A percentile compares a stretch with the other conserved stretches of the same genome.
These are phyloP conservation scores for Coregonus ussuriensis DNA, from an alignment of 2,797 vertebrate species.

Conservation along the genomic window DNA sequence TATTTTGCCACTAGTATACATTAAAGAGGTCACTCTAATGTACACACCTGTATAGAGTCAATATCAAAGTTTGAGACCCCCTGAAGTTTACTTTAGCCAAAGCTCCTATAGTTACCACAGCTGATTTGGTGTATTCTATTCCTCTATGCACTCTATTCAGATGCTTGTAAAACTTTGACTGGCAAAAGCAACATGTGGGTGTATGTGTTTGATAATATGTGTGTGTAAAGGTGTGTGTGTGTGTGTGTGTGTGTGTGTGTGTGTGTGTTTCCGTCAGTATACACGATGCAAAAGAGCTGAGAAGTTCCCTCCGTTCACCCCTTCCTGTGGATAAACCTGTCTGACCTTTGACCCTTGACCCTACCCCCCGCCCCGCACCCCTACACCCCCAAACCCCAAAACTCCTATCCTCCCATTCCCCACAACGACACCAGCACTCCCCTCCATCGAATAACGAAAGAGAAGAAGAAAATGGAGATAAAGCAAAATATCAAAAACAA, in stretches of 20 bases:
- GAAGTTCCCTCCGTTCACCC: constrained; percentile 16
- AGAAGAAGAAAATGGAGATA: background rate
- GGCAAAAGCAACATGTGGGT: background rate
- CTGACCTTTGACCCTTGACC: background rate
- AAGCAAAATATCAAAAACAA: background rate
- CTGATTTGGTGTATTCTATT: background rate
- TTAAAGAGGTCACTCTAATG: constrained; percentile 47
- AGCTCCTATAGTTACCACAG: background rate
- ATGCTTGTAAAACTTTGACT: background rate
- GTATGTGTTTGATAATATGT: background rate
- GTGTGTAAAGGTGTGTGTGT: background rate
- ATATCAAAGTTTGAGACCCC: background rate
- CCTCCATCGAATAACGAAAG: background rate
- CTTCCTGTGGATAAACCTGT: constrained; percentile 16
- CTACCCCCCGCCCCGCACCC: background rate
- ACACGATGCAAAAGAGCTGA: constrained; percentile 16
- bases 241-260: background rate
- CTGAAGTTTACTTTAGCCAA: too few relatives aligned
- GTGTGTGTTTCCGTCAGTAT: background rate
- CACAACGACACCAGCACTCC: background rate
- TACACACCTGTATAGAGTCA: background rate
- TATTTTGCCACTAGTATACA: constrained; percentile 15
- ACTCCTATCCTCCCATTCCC: background rate
- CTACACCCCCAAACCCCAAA: background rate
- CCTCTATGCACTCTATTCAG: background rate